Conservation (phyloP, 2,888 invertebrate genomes). For the Epinotia ramella region DNA sequence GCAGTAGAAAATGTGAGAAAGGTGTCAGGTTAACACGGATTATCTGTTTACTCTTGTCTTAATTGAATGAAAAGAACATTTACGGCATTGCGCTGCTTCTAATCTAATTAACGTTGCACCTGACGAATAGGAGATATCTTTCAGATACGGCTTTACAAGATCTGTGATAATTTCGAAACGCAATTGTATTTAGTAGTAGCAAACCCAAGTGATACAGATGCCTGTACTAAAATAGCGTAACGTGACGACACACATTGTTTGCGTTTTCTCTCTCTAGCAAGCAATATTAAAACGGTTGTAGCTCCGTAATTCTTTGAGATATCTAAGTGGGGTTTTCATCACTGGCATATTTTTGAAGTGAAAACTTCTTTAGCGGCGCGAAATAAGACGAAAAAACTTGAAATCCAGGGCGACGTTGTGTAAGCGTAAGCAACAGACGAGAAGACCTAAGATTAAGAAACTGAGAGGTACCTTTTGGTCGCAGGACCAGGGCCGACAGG, state of each 20-base stretch:
- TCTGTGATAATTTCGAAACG: background rate
- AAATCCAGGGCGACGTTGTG: background rate
- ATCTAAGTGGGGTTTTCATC: no score
- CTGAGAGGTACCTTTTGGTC: constrained; percentile 39
- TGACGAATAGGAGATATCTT: background rate
- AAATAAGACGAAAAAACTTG: background rate
- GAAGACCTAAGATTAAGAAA: background rate
- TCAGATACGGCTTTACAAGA: background rate
- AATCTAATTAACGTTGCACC: background rate
- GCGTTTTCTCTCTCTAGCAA: no score
- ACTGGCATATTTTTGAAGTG: no score
- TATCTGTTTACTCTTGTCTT: background rate
- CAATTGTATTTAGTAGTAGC: background rate
- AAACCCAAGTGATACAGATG: background rate
- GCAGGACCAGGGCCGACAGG: constrained; percentile 32
- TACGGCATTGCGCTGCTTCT: background rate
- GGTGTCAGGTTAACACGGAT: background rate
- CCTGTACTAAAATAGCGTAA: no score
- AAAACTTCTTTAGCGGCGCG: no score
- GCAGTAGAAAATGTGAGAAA: constrained; percentile 28
- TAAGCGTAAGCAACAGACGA: no score
- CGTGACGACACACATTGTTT: no score
- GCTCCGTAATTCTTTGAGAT: no score
- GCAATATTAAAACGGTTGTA: no score
- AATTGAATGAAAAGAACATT: background rate